phyloP scores from a whole-genome alignment of 2,797 vertebrate species.

The Darevskia mixta region DNA sequence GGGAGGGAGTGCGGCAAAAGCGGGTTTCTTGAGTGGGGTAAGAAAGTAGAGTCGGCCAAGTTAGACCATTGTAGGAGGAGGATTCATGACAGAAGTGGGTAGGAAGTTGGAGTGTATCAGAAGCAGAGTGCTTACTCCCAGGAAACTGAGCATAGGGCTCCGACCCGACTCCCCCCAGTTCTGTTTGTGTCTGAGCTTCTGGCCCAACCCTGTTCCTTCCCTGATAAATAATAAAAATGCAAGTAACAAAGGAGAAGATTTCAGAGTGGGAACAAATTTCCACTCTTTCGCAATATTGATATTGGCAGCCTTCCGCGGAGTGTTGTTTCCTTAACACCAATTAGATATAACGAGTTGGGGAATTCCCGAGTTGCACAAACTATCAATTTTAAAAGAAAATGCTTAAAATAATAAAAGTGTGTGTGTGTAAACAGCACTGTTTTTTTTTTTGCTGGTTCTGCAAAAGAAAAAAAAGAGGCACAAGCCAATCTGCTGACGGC shows the following conservation, averaged over 20 bases:
- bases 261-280: neutral
- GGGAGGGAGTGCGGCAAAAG: too few species aligned
- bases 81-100: too few species aligned
- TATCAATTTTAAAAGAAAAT: neutral
- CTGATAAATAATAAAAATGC: neutral
- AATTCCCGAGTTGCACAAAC: neutral
- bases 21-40: too few species aligned
- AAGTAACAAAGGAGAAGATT: neutral
- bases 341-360: neutral
- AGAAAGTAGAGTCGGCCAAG: too few species aligned
- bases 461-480: too few species aligned
- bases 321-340: neutral
- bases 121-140: neutral
- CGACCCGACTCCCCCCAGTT: neutral
- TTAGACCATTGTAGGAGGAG: too few species aligned
- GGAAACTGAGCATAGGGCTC: too few species aligned
- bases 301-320: neutral
- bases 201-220: too few species aligned
- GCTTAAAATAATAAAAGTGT: too few species aligned
- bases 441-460: too few species aligned
- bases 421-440: too few species aligned
- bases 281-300: conserved; percentile 2
- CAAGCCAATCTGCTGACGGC: too few species aligned
- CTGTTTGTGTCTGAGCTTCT: neutral
- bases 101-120: neutral